Conservation (phyloP, 1,140 invertebrate genomes). For the Venturia canescens region DNA sequence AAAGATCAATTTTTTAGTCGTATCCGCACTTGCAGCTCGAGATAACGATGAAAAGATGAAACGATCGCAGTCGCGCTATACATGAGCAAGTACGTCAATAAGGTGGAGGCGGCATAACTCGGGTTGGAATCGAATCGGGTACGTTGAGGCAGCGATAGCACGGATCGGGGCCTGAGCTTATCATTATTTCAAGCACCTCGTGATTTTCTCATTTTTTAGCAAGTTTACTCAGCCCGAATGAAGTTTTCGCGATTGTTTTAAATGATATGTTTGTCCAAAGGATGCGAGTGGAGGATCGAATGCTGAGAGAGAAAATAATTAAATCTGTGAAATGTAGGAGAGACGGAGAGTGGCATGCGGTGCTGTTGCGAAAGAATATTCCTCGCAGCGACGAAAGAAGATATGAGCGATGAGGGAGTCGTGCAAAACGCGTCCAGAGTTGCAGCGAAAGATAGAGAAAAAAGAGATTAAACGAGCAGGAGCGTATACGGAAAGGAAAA, state of each 20-base stretch:
- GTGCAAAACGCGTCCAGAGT: background rate
- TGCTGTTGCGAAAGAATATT: background rate
- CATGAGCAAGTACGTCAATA: background rate
- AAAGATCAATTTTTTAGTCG: background rate
- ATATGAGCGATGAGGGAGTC: background rate
- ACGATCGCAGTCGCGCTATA: background rate
- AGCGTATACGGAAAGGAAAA: background rate
- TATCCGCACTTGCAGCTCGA: background rate
- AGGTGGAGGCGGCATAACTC: background rate
- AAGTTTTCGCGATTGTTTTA: too few relatives aligned
- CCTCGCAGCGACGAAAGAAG: conserved; percentile 10
- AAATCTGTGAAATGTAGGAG: background rate
- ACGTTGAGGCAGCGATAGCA: background rate
- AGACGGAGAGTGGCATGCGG: background rate
- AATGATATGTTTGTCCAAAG: too few relatives aligned
- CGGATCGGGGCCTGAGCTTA: too few relatives aligned
- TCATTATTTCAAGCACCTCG: too few relatives aligned
- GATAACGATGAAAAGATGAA: background rate
- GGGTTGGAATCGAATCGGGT: background rate
- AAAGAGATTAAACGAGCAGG: background rate
- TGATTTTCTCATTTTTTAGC: too few relatives aligned
- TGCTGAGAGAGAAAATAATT: background rate
- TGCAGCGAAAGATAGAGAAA: background rate
- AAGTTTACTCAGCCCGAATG: too few relatives aligned
- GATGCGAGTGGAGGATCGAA: background rate